These are phyloP conservation scores for Scolopax mira DNA, from an alignment of 2,113 vertebrate genomes.

Conservation along the genomic window DNA sequence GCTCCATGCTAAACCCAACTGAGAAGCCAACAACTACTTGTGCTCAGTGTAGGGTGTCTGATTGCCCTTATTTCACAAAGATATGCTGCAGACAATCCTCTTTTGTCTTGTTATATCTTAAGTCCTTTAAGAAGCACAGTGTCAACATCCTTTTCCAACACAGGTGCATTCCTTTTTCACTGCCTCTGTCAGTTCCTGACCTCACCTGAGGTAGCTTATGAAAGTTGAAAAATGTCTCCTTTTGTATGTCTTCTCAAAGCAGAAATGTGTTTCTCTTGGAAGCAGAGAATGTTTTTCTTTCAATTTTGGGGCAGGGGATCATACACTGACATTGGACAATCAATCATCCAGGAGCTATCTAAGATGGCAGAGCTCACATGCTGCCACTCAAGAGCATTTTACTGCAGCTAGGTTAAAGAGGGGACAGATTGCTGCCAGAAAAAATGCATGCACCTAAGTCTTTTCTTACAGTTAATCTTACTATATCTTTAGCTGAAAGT, in stretches of 20 bases:
- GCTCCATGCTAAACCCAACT: background rate
- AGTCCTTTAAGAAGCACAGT: background rate
- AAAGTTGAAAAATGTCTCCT: background rate
- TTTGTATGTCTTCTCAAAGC: background rate
- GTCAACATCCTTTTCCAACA: background rate
- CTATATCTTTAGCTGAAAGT: background rate
- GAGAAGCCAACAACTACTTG: rapidly evolving
- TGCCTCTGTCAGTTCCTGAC: background rate
- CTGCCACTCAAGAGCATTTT: background rate
- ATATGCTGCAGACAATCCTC: background rate
- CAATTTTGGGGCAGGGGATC: background rate
- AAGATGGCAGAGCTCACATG: background rate
- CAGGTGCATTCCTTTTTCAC: background rate
- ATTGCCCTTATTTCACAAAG: rapidly evolving
- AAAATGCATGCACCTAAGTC: background rate
- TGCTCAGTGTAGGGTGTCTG: background rate
- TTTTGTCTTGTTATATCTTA: background rate
- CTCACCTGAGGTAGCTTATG: rapidly evolving
- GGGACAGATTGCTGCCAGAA: background rate
- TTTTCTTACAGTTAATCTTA: background rate
- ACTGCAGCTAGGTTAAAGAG: background rate
- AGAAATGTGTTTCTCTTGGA: background rate
- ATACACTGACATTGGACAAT: background rate
- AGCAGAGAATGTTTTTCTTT: background rate
- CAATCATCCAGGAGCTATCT: background rate